Base-by-base conservation (phyloP, 2,113 vertebrate genomes). In the Agapornis roseicollis region DNA sequence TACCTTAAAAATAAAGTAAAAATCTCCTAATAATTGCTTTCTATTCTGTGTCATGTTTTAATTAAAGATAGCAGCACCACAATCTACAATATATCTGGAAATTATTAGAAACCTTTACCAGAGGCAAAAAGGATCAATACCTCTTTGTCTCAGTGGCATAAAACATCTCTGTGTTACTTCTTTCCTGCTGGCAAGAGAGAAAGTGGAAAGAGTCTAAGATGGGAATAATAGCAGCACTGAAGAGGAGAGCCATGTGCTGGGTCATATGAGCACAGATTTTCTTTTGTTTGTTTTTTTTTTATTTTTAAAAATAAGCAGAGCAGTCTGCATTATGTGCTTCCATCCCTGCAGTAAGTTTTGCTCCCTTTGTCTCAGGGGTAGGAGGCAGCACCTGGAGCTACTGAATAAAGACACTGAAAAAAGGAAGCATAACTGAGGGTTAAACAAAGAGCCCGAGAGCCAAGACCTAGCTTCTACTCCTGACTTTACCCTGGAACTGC, bases 21-120 rank as follows among this genome's bases (percentile, higher is more conserved):
- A 64, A 49, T 11, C 23, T 16, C 17, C 47, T 46, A 97, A 97
- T 97, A 97, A 98, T 97, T 97, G 96, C 79, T 95, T 98, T 97
- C 93, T 85, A 82, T 97, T 97, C 71, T 93, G 44, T 97, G 95
- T 96, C 97, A 96, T 97, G 97, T 97, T 98, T 98, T 98, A 98
- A 98, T 98, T 98, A 98, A 98, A 98, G 97, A 97, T 97, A 98
- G 97, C 96, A 96, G 65, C 79, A 65, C 79, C 78, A 93, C 86
- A 96, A 97, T 97, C 96, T 97, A 93, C 13, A 13, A 96, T 96
- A 98, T 97, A 98, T 97, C 96, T 98, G 93, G 86, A 98, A 98
- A 98, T 98, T 98, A 98, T 98, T 97, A 97, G 96, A 98, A 98
- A 97, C 96, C 92, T 96, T 97, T 98, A 97, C 95, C 94, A 97